Evolutionary conservation across 1,140 invertebrate genomes (phyloP).

Genomic region (Lordiphosa stackelbergi): DNA sequence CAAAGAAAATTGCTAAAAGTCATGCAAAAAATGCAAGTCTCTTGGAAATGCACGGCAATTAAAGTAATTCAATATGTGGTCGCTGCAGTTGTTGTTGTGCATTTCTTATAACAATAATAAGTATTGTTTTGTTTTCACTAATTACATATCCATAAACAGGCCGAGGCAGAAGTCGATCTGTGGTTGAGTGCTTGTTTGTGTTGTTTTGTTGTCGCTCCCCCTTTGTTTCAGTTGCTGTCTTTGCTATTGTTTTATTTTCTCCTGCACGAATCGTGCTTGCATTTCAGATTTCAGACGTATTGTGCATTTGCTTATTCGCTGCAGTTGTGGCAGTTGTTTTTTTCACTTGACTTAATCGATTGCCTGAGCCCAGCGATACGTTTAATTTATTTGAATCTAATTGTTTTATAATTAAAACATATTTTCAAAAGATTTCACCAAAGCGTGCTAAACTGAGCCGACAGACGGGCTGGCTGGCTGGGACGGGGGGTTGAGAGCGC

Average conservation of each 20-base stretch:
- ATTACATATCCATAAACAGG: slow-evolving; percentile 38
- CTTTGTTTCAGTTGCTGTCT: slow-evolving; percentile 13
- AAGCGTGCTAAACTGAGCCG: slow-evolving; percentile 18
- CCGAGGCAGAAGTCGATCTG: slow-evolving; percentile 23
- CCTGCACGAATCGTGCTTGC: slow-evolving; percentile 57
- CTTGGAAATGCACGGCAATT: slow-evolving; percentile 45
- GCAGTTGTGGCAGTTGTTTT: slow-evolving; percentile 31
- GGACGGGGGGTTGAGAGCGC: slow-evolving; percentile 4
- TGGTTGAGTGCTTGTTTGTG: slow-evolving; percentile 22
- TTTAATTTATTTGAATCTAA: slow-evolving; percentile 76
- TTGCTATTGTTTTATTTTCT: slow-evolving; percentile 49
- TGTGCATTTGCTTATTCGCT: slow-evolving; percentile 33
- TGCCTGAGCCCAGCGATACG: slow-evolving; percentile 65
- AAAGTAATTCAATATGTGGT: slow-evolving; percentile 32
- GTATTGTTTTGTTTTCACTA: slow-evolving; percentile 49
- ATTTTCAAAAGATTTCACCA: slow-evolving; percentile 61
- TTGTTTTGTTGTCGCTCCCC: slow-evolving; percentile 23
- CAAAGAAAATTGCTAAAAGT: slow-evolving; percentile 31
- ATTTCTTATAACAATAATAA: slow-evolving; percentile 36
- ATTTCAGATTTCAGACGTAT: slow-evolving; percentile 36
- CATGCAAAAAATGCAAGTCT: slow-evolving; percentile 52
- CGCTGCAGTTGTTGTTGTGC: slow-evolving; percentile 15
- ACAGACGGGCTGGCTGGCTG: not conserved
- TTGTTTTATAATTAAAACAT: slow-evolving; percentile 69
- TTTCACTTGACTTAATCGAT: slow-evolving; percentile 46